phyloP scores from a whole-genome alignment of 64 coral and sea anemone species.

The Porites lutea region DNA sequence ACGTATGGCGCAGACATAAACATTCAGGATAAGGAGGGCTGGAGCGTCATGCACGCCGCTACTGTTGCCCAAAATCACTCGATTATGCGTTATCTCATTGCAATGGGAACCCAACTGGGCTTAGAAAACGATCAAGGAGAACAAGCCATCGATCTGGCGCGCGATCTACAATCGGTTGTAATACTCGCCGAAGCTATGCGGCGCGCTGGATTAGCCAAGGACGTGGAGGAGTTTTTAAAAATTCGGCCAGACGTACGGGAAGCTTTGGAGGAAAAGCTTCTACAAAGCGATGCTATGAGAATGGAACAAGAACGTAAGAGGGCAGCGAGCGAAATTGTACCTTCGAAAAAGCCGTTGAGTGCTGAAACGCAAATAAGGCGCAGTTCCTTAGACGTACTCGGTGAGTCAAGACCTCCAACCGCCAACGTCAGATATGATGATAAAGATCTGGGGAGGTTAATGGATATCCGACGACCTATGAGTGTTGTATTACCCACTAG shows the following conservation, averaged over 20 bases:
- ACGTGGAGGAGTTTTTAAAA: conserved; percentile 65
- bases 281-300: not conserved
- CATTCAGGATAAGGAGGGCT: conserved; percentile 95
- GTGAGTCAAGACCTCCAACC: not conserved
- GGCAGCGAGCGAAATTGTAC: conserved; percentile 10
- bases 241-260: conserved; percentile 69
- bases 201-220: conserved; percentile 28
- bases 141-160: conserved; percentile 78
- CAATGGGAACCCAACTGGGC: conserved; percentile 73
- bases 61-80: conserved; percentile 81
- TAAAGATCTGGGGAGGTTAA: conserved; percentile 18
- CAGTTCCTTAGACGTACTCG: not conserved
- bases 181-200: conserved; percentile 87
- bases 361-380: conserved; percentile 3
- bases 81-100: conserved; percentile 84
- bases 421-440: conserved; percentile 4
- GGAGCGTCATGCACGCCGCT: conserved; percentile 88
- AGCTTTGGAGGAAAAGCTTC: conserved; percentile 71
- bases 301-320: not conserved
- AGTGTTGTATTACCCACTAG: not conserved
- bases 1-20: conserved; percentile 81
- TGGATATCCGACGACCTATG: not conserved
- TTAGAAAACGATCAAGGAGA: conserved; percentile 83
- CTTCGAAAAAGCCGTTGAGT: conserved; percentile 10
- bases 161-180: conserved; percentile 74